A percentile compares a stretch with the other conserved stretches of the same genome.
Evolutionary conservation across 2,888 invertebrate genomes (phyloP).

Genomic region (Dicranocentrus wangi): DNA sequence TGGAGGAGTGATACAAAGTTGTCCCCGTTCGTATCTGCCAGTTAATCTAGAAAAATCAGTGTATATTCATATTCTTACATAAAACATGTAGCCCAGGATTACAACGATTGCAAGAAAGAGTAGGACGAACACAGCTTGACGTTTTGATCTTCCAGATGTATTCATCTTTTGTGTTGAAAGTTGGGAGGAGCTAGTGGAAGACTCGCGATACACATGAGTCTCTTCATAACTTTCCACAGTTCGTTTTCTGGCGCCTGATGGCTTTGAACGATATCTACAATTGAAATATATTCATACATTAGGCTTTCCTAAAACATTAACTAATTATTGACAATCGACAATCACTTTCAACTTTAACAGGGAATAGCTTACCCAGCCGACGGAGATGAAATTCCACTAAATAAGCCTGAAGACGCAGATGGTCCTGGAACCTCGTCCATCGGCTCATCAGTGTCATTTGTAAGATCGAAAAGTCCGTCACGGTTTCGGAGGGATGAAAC

Average conservation of each 20-base stretch:
- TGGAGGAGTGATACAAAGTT: not conserved
- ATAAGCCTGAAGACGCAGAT: too few species aligned
- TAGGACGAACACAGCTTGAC: not conserved
- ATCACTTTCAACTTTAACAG: not conserved
- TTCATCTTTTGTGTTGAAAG: not conserved
- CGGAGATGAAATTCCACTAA: too few species aligned
- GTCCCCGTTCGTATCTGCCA: too few species aligned
- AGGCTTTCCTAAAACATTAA: not conserved
- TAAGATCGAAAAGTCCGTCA: too few species aligned
- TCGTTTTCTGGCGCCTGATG: not conserved
- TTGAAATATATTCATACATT: not conserved
- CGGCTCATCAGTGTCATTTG: too few species aligned
- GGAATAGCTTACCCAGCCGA: not conserved
- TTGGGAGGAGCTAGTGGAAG: not conserved
- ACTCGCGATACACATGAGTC: not conserved
- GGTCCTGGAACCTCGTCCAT: too few species aligned
- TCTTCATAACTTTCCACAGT: constrained; percentile 6
- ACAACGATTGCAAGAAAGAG: not conserved
- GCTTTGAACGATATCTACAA: not conserved
- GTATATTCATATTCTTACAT: not conserved
- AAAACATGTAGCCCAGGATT: not conserved
- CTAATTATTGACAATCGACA: not conserved
- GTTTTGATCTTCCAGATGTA: not conserved
- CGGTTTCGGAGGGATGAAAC: too few species aligned
- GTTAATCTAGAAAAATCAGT: not conserved